A percentile compares a stretch with the other conserved stretches of the same genome.
These are phyloP conservation scores for Parauchenoglanis ngamensis DNA, from an alignment of 2,797 vertebrate genomes.

Conservation along the genomic window DNA sequence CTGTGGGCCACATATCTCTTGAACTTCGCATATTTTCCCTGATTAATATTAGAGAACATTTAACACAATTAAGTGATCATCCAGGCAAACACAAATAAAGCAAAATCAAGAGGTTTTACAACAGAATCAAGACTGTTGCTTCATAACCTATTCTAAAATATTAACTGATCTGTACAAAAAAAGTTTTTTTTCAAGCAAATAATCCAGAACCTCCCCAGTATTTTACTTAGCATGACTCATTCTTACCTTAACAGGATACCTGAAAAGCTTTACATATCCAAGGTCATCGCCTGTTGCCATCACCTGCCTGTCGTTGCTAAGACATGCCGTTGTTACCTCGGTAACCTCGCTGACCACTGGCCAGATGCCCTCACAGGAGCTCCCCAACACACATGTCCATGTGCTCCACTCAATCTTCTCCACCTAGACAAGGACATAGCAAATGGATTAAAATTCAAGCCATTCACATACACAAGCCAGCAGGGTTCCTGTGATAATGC, in stretches of 20 bases:
- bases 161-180: neutral
- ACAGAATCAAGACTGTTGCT: neutral
- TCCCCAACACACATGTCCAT: slow-evolving; percentile 94
- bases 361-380: slow-evolving; percentile 93
- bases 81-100: neutral
- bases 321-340: slow-evolving; percentile 89
- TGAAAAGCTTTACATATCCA: slow-evolving; percentile 97
- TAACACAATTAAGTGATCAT: neutral
- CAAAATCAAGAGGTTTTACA: neutral
- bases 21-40: slow-evolving; percentile 97
- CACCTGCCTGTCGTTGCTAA: slow-evolving; percentile 87
- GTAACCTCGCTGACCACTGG: slow-evolving; percentile 94
- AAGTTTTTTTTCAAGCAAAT: neutral
- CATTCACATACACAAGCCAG: slow-evolving; percentile 25
- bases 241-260: slow-evolving; percentile 92
- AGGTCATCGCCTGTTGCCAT: slow-evolving; percentile 96
- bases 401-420: slow-evolving; percentile 96
- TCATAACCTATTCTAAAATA: neutral
- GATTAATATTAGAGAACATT: slow-evolving; percentile 28
- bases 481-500: slow-evolving; percentile 51
- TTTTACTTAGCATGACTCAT: neutral
- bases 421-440: slow-evolving; percentile 74
- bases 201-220: neutral
- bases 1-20: slow-evolving; percentile 96
- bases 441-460: neutral